These are phyloP conservation scores for Hesperia comma DNA, from an alignment of 2,888 invertebrate genomes.

Conservation along the genomic window DNA sequence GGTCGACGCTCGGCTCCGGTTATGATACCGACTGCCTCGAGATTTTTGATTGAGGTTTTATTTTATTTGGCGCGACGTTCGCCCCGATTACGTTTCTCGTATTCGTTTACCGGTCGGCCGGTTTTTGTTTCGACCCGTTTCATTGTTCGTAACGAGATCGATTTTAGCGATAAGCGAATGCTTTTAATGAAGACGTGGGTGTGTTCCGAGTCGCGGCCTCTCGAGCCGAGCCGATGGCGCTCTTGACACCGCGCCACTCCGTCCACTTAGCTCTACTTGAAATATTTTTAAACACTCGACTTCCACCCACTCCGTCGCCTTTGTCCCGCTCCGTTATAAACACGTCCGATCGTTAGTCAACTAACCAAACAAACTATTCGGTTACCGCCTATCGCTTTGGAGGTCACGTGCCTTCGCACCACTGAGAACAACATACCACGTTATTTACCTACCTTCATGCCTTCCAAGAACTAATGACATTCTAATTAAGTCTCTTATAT, in stretches of 20 bases:
- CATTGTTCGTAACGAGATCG: conserved; percentile 82
- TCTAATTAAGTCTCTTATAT: conserved; percentile 4
- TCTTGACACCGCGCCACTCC: conserved; percentile 31
- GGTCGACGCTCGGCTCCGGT: conserved; percentile 79
- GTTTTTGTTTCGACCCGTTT: conserved; percentile 79
- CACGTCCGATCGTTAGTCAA: conserved; percentile 40
- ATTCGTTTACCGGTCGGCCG: conserved; percentile 75
- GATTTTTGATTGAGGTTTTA: conserved; percentile 82
- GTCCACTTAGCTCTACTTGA: conserved; percentile 21
- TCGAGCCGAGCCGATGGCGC: neutral
- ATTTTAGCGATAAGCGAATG: conserved; percentile 73
- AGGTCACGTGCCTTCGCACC: conserved; percentile 19
- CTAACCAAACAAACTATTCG: conserved; percentile 25
- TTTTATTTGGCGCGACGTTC: conserved; percentile 78
- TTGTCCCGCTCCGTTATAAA: conserved; percentile 34
- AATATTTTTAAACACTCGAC: conserved; percentile 27
- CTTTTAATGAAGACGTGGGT: conserved; percentile 81
- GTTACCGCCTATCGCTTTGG: conserved; percentile 9
- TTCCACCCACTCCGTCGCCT: conserved; percentile 15
- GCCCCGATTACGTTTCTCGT: conserved; percentile 79
- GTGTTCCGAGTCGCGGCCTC: conserved; percentile 52
- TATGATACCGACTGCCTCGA: conserved; percentile 79
- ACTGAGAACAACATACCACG: neutral
- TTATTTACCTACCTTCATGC: neutral
- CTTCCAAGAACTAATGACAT: conserved; percentile 4